Conservation (phyloP, 2,888 invertebrate species). For the Erebia epiphron region DNA sequence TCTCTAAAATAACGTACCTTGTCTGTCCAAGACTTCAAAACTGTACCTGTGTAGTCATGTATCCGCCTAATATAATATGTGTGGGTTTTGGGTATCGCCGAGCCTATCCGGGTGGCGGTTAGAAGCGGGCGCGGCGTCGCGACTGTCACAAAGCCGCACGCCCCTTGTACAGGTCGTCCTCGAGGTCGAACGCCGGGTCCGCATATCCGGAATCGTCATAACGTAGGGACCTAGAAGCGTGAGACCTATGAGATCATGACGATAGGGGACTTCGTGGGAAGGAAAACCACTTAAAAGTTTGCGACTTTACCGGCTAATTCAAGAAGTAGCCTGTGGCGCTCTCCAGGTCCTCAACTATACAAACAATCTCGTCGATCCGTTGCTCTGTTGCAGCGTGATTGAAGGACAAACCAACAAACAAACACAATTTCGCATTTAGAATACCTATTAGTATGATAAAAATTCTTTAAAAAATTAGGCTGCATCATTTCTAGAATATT, state of each 20-base stretch:
- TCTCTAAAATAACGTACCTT: not conserved
- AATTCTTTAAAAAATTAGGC: too few species aligned
- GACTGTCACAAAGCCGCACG: constrained; percentile 83
- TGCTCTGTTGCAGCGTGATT: too few species aligned
- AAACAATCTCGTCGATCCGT: too few species aligned
- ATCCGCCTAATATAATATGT: constrained; percentile 14
- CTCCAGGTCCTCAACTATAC: too few species aligned
- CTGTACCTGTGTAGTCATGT: constrained; percentile 14
- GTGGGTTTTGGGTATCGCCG: constrained; percentile 24
- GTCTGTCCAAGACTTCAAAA: not conserved
- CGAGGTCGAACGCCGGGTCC: constrained; percentile 87
- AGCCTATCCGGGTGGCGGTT: constrained; percentile 41
- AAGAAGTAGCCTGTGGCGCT: too few species aligned
- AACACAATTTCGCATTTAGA: too few species aligned
- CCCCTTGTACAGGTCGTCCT: constrained; percentile 86
- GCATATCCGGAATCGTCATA: constrained; percentile 89
- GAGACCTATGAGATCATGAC: not conserved
- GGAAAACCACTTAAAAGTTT: not conserved
- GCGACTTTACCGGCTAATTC: not conserved
- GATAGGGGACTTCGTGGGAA: not conserved
- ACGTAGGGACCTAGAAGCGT: constrained; percentile 74
- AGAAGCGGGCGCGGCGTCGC: constrained; percentile 73
- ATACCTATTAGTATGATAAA: too few species aligned
- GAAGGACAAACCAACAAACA: too few species aligned
- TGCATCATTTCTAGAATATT: too few species aligned